phyloP scores from a whole-genome alignment of 2,888 invertebrate species.

The Mythimna vitellina region DNA sequence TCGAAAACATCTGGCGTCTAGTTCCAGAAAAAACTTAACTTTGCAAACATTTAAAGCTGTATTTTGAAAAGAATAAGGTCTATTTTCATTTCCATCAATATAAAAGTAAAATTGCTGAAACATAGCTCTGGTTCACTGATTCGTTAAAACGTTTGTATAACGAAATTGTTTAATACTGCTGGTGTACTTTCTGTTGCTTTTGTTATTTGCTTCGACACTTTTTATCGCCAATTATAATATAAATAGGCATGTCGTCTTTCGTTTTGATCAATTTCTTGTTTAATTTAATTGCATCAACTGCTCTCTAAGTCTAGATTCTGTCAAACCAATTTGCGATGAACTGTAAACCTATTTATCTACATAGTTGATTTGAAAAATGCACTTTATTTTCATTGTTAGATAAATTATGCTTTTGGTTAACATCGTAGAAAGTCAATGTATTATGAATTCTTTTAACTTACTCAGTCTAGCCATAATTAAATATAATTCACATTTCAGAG shows the following conservation, averaged over 20 bases:
- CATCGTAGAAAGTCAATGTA: background rate
- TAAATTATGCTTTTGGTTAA: conserved; percentile 2
- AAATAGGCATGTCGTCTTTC: conserved; percentile 32
- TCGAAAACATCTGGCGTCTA: conserved; percentile 83
- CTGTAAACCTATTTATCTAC: conserved; percentile 18
- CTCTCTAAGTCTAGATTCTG: background rate
- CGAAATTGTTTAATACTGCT: conserved; percentile 75
- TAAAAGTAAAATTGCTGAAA: conserved; percentile 39
- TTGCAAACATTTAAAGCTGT: conserved; percentile 62
- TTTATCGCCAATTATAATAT: conserved; percentile 43
- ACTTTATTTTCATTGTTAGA: conserved; percentile 12
- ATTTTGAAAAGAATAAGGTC: conserved; percentile 62
- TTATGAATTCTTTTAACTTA: conserved; percentile 4
- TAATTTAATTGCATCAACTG: conserved; percentile 30
- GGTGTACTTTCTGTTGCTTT: conserved; percentile 71
- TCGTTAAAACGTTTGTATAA: conserved; percentile 78
- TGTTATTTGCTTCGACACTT: conserved; percentile 55
- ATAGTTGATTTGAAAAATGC: background rate
- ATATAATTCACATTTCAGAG: background rate
- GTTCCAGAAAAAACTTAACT: conserved; percentile 60
- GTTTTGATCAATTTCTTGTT: conserved; percentile 22
- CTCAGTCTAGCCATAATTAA: background rate
- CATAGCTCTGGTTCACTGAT: conserved; percentile 72
- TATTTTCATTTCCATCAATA: conserved; percentile 59
- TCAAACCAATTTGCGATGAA: conserved; percentile 16